These are phyloP conservation scores for Drosophila melanica DNA, from an alignment of 1,140 invertebrate species.

Conservation along the genomic window DNA sequence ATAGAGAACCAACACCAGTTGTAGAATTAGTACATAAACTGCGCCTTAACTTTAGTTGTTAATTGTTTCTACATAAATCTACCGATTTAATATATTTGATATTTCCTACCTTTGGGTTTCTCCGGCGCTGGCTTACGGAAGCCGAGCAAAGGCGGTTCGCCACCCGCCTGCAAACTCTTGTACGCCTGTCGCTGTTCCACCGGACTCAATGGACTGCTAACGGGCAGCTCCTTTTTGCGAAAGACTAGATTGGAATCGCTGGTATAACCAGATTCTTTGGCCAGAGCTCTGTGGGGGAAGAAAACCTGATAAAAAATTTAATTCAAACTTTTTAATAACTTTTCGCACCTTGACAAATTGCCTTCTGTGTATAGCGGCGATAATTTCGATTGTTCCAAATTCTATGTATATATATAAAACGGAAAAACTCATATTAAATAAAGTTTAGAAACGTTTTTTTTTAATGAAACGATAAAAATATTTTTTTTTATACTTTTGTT, in stretches of 20 bases:
- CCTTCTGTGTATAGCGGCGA: constrained; percentile 84
- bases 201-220: constrained; percentile 89
- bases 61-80: constrained; percentile 19
- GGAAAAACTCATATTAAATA: background rate
- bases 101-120: constrained; percentile 91
- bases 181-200: constrained; percentile 92
- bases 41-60: constrained; percentile 21
- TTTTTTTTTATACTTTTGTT: constrained; percentile 13
- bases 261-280: constrained; percentile 95
- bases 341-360: constrained; percentile 79
- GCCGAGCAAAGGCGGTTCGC: constrained; percentile 95
- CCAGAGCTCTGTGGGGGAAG: constrained; percentile 65
- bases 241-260: constrained; percentile 95
- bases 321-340: too few species aligned
- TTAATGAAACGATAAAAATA: constrained; percentile 11
- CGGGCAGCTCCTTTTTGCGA: constrained; percentile 88
- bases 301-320: too few species aligned
- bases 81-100: too few species aligned
- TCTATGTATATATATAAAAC: constrained; percentile 85
- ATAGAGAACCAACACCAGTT: constrained; percentile 66
- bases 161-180: constrained; percentile 93
- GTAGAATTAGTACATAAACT: constrained; percentile 39
- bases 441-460: background rate
- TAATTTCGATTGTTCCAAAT: constrained; percentile 87
- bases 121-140: constrained; percentile 94